A percentile compares a stretch with the other conserved stretches of the same genome.
Conservation (phyloP, 2,888 invertebrate genomes). For the Eupithecia vulgata region DNA sequence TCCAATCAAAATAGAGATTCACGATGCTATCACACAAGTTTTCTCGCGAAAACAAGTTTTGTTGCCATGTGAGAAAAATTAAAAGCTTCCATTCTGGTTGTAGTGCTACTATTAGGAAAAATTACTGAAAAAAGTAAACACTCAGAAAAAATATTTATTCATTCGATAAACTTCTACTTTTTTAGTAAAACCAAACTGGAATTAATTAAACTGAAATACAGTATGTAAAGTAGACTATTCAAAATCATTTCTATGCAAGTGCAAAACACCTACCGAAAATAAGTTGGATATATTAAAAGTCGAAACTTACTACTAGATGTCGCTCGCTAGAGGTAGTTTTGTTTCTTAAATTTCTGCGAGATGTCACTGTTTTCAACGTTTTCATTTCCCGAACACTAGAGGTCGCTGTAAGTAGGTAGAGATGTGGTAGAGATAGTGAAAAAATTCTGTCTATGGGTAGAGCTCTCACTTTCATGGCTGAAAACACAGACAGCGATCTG, state of each 20-base stretch:
- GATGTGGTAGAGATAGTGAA: no score
- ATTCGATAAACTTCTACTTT: background rate
- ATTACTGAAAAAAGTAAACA: background rate
- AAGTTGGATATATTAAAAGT: background rate
- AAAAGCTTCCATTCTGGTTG: background rate
- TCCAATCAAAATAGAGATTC: constrained; percentile 72
- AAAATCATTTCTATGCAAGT: background rate
- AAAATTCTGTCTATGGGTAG: no score
- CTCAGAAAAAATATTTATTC: background rate
- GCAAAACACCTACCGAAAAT: background rate
- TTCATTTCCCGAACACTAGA: background rate
- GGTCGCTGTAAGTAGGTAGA: constrained; percentile 10
- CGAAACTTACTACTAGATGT: constrained; percentile 14
- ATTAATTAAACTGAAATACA: background rate
- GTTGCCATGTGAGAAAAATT: constrained; percentile 51
- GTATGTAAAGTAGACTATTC: background rate
- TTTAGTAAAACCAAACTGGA: no score
- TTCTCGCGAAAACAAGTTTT: constrained; percentile 79
- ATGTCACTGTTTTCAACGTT: background rate
- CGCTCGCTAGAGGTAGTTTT: constrained; percentile 9
- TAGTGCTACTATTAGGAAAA: background rate
- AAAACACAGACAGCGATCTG: no score
- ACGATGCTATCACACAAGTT: constrained; percentile 75
- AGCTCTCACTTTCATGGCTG: no score
- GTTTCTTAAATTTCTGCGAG: background rate